Evolutionary conservation across 2,888 invertebrate species (phyloP).

Genomic region (Netelia melanura): DNA sequence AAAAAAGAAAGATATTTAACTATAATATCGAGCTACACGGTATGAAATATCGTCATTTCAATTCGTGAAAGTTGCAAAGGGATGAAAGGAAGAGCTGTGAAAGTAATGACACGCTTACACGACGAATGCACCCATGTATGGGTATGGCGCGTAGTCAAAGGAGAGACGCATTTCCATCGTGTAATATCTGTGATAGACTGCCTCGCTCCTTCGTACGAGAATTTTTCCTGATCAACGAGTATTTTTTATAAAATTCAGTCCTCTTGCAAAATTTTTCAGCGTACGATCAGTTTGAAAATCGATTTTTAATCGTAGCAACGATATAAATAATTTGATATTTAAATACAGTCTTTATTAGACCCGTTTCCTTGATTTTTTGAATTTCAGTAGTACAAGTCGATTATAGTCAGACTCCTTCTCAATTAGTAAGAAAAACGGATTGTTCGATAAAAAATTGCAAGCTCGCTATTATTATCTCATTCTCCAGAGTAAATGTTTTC

Average conservation of each 20-base stretch:
- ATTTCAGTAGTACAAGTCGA: slow-evolving; percentile 12
- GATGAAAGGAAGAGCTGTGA: neutral
- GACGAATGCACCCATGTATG: neutral
- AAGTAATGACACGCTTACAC: too few species aligned
- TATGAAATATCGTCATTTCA: neutral
- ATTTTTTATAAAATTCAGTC: too few species aligned
- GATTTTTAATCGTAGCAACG: too few species aligned
- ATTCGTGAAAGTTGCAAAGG: neutral
- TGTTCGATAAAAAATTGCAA: neutral
- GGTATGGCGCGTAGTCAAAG: slow-evolving; percentile 20
- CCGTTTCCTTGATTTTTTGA: neutral
- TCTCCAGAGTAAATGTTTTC: too few species aligned
- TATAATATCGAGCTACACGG: too few species aligned
- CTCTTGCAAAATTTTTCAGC: too few species aligned
- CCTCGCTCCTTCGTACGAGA: too few species aligned
- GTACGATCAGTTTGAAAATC: too few species aligned
- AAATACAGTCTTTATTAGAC: neutral
- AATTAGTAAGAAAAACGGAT: neutral
- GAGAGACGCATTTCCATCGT: slow-evolving; percentile 40
- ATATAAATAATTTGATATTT: slow-evolving; percentile 3
- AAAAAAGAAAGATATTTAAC: too few species aligned
- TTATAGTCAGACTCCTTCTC: slow-evolving; percentile 17
- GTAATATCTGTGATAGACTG: slow-evolving; percentile 23
- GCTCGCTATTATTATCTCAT: too few species aligned
- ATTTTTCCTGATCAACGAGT: too few species aligned